A percentile compares a stretch with the other conserved stretches of the same genome.
phyloP scores from a whole-genome alignment of 2,797 vertebrate species.

The Macroramphosus scolopax region DNA sequence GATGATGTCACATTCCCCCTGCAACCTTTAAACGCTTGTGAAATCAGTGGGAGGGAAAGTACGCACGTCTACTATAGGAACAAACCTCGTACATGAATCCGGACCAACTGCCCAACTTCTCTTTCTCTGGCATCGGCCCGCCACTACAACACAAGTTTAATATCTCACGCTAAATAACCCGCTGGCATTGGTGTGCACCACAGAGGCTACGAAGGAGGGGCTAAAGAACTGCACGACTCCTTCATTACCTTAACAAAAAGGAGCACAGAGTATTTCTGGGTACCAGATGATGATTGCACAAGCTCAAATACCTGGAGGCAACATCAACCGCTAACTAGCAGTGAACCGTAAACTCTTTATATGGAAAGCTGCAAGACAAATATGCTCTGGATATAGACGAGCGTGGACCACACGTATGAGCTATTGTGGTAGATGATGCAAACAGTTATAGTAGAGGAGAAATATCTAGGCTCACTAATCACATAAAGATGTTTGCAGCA shows the following conservation, averaged over 20 bases:
- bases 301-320: conserved; percentile 30
- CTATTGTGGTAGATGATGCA: conserved; percentile 7
- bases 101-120: conserved; percentile 11
- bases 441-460: too few relatives aligned
- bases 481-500: too few relatives aligned
- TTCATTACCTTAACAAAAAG: conserved; percentile 42
- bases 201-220: conserved; percentile 9
- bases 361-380: conserved; percentile 12
- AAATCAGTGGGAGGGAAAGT: conserved; percentile 41
- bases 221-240: conserved; percentile 23
- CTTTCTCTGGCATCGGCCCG: too few relatives aligned
- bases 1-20: conserved; percentile 60
- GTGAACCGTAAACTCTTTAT: conserved; percentile 30
- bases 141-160: conserved; percentile 8
- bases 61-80: conserved; percentile 26
- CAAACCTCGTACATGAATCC: conserved; percentile 21
- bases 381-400: conserved; percentile 2
- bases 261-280: conserved; percentile 18
- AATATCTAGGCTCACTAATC: too few relatives aligned
- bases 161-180: conserved; percentile 20
- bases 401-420: conserved; percentile 11
- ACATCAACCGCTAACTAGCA: conserved; percentile 33
- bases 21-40: conserved; percentile 52
- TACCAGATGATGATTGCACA: conserved; percentile 11
- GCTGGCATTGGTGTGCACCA: conserved; percentile 12